Percentiles rank a stretch among this genome's conserved stretches.
Conservation (phyloP, 2,797 vertebrate species). For the Tauraco hartlaubi region DNA sequence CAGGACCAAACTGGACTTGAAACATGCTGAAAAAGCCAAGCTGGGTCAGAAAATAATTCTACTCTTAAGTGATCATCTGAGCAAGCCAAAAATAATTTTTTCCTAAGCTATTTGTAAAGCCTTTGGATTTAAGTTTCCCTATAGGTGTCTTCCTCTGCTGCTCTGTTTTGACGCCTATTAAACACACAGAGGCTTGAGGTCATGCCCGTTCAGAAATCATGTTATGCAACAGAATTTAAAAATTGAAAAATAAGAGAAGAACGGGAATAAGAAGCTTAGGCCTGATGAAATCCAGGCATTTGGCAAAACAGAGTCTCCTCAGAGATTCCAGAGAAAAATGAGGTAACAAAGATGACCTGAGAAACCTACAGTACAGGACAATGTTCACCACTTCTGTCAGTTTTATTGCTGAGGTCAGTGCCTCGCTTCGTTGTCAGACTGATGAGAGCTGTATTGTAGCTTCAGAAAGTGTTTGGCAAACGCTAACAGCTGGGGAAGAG, state of each 20-base stretch:
- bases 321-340: neutral
- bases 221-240: slow-evolving; percentile 15
- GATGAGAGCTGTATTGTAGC: neutral
- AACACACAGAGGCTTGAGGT: neutral
- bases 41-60: neutral
- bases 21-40: neutral
- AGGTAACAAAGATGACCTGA: neutral
- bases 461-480: neutral
- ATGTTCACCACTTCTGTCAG: neutral
- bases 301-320: neutral
- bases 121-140: neutral
- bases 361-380: neutral
- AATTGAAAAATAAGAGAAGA: slow-evolving; percentile 18
- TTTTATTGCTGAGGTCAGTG: neutral
- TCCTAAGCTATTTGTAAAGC: neutral
- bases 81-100: neutral
- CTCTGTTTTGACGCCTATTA: neutral
- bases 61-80: neutral
- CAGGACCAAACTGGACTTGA: slow-evolving; percentile 6
- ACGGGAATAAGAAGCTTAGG: slow-evolving; percentile 24
- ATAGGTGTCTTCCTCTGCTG: neutral
- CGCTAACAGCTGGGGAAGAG: neutral
- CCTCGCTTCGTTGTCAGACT: neutral
- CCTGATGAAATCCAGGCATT: slow-evolving; percentile 26
- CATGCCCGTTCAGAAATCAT: neutral